These are phyloP conservation scores for Drosophila tristis DNA, from an alignment of 1,140 invertebrate species.

Conservation along the genomic window DNA sequence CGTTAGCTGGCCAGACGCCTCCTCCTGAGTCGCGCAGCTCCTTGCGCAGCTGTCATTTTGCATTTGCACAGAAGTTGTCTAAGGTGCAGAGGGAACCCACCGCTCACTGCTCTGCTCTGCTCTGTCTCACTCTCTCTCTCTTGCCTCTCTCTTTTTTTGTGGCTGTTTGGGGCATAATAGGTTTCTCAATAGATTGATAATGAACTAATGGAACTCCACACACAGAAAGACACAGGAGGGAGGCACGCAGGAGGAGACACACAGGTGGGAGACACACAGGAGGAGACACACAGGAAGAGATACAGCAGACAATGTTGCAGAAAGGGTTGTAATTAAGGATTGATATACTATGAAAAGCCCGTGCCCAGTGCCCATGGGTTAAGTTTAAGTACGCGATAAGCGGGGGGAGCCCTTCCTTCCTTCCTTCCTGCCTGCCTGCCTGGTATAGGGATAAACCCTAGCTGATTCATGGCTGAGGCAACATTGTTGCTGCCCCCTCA, in stretches of 20 bases:
- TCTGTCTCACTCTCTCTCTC: slow-evolving; percentile 9
- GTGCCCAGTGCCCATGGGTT: no score
- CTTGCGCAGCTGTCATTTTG: slow-evolving; percentile 49
- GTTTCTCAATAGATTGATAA: slow-evolving; percentile 49
- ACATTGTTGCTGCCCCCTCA: slow-evolving; percentile 41
- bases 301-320: slow-evolving; percentile 7
- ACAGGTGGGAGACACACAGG: no score
- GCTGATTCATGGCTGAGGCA: slow-evolving; percentile 9
- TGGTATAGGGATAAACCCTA: background rate
- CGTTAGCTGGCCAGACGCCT: slow-evolving; percentile 53
- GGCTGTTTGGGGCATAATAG: slow-evolving; percentile 31
- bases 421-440: no score
- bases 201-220: slow-evolving; percentile 36
- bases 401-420: no score
- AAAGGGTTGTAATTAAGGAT: slow-evolving; percentile 31
- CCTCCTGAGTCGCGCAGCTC: slow-evolving; percentile 9
- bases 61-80: slow-evolving; percentile 58
- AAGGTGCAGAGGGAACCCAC: background rate
- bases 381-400: slow-evolving; percentile 21
- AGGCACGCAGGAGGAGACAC: no score
- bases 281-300: no score
- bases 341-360: slow-evolving; percentile 28
- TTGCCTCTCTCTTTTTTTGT: slow-evolving; percentile 11
- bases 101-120: background rate
- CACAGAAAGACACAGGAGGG: background rate